These are phyloP conservation scores for Cantharis rustica DNA, from an alignment of 2,888 invertebrate species.

Conservation along the genomic window DNA sequence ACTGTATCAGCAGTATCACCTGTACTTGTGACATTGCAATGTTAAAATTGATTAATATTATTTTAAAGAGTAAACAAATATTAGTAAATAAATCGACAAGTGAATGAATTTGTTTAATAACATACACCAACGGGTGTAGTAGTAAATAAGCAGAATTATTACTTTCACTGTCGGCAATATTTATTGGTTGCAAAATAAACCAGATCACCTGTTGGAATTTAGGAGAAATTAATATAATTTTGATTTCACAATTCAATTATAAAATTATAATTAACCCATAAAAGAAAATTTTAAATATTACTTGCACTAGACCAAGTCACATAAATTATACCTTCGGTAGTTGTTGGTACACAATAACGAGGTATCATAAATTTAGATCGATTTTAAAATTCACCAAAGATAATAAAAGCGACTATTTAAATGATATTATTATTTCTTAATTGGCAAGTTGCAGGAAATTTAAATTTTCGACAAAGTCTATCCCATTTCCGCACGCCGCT, in stretches of 20 bases:
- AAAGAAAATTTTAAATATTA: not conserved
- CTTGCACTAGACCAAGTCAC: not conserved
- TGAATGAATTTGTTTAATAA: not conserved
- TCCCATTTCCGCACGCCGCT: not conserved
- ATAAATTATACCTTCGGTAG: not conserved
- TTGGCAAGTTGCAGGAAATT: not conserved
- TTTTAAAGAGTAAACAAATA: not conserved
- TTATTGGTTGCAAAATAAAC: not conserved
- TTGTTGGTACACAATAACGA: not conserved
- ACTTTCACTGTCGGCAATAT: not conserved
- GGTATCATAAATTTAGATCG: not conserved
- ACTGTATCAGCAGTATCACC: not conserved
- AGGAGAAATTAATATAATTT: not conserved
- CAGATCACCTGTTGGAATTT: not conserved
- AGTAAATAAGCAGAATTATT: not conserved
- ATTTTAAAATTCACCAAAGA: not conserved
- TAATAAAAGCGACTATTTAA: not conserved
- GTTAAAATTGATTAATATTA: constrained; percentile 1
- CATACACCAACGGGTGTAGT: not conserved
- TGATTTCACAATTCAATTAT: not conserved
- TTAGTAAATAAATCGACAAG: not conserved
- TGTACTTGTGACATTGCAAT: not conserved
- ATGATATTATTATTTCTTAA: no score
- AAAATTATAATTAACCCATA: not conserved
- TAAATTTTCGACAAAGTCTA: not conserved